phyloP scores from a whole-genome alignment of 1,140 invertebrate species.

The Plectus sambesii region DNA sequence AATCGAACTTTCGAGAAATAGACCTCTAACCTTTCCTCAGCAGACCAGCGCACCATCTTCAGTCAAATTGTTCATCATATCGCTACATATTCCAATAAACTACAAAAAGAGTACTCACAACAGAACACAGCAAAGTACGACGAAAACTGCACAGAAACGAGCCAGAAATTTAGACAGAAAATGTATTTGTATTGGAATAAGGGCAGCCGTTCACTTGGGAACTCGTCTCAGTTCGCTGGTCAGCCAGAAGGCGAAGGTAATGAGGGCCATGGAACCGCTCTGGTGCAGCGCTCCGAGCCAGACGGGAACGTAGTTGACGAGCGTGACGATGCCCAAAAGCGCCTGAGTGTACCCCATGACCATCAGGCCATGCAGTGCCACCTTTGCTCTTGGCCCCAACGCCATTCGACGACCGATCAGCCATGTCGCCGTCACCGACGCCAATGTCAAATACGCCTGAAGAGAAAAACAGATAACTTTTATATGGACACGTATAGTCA shows the following conservation, averaged over 20 bases:
- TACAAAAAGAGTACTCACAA: no score
- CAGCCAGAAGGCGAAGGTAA: slow-evolving; percentile 77
- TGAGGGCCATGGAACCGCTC: slow-evolving; percentile 73
- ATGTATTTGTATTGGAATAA: no score
- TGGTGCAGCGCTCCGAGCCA: slow-evolving; percentile 79
- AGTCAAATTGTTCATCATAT: no score
- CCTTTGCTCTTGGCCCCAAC: slow-evolving; percentile 62
- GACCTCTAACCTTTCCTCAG: no score
- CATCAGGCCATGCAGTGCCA: slow-evolving; percentile 62
- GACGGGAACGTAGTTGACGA: slow-evolving; percentile 71
- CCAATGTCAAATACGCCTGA: slow-evolving; percentile 39
- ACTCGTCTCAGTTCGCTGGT: slow-evolving; percentile 66
- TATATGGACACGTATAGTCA: neutral
- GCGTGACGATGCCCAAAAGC: slow-evolving; percentile 70
- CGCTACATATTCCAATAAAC: no score
- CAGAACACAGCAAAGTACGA: no score
- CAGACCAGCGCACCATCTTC: no score
- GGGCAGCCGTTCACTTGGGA: slow-evolving; percentile 41
- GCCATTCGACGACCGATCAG: slow-evolving; percentile 52
- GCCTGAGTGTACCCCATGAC: slow-evolving; percentile 67
- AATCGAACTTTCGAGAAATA: no score
- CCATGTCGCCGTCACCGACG: slow-evolving; percentile 38
- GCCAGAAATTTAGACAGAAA: no score
- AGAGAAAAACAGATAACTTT: slow-evolving; percentile 3
- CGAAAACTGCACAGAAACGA: no score